Conservation (phyloP, 2,113 vertebrate species). For the Limnothrissa miodon region DNA sequence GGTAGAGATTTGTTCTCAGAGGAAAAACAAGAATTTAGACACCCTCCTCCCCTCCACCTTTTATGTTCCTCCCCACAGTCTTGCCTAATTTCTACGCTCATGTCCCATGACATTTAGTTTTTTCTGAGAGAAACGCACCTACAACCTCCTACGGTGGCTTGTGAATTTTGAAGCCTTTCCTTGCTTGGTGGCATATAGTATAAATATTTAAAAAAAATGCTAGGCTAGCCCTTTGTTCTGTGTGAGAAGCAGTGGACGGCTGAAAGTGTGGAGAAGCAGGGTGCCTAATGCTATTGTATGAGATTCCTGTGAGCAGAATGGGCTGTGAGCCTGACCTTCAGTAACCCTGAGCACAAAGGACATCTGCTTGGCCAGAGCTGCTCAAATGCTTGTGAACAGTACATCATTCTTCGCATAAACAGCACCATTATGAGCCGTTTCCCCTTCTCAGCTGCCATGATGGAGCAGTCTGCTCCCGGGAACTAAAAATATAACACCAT, state of each 20-base stretch:
- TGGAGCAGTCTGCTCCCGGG: slow-evolving; percentile 41
- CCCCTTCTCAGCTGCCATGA: not conserved
- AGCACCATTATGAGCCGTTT: slow-evolving; percentile 1
- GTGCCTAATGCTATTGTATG: slow-evolving; percentile 8
- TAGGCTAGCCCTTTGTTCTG: not conserved
- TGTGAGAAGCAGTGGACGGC: not conserved
- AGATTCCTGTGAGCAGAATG: slow-evolving; percentile 2
- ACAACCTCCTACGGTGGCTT: not conserved
- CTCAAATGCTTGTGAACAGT: not conserved
- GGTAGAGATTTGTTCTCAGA: not conserved
- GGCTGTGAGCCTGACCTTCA: not conserved
- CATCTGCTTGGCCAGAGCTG: slow-evolving; percentile 1
- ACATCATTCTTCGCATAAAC: slow-evolving; percentile 23
- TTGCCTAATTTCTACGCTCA: not conserved
- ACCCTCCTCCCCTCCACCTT: no score
- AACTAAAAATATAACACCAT: slow-evolving; percentile 66
- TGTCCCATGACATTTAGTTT: not conserved
- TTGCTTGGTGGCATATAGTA: not conserved
- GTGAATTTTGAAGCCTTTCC: not conserved
- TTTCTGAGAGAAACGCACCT: not conserved
- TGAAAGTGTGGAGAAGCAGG: not conserved
- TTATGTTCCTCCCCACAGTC: no score
- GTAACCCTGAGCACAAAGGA: slow-evolving; percentile 9
- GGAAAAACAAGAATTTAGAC: not conserved
- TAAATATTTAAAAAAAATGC: not conserved